A percentile compares a stretch with the other conserved stretches of the same genome.
phyloP scores from a whole-genome alignment of 2,113 vertebrate genomes.

The Syngnathus typhle region DNA sequence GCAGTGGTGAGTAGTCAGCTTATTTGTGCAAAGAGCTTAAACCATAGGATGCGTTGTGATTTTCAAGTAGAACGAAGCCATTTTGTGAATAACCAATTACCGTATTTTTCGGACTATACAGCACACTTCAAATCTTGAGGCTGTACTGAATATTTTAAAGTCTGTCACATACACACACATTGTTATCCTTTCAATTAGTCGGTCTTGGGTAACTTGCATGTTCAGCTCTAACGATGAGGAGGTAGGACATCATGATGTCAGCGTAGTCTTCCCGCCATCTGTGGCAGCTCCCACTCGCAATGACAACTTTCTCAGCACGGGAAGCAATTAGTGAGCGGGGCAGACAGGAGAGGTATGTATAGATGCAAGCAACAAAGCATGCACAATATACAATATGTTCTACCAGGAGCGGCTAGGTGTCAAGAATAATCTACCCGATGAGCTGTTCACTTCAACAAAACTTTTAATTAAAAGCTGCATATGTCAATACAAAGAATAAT shows the following conservation, averaged over 20 bases:
- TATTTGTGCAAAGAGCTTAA: background rate
- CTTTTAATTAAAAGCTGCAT: slow-evolving; percentile 23
- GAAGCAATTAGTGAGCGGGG: slow-evolving; percentile 65
- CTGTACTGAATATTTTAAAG: slow-evolving; percentile 25
- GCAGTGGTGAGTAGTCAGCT: slow-evolving; percentile 79
- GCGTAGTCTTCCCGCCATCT: slow-evolving; percentile 64
- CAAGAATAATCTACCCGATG: slow-evolving; percentile 1
- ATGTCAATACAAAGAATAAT: background rate
- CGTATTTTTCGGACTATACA: too few species aligned
- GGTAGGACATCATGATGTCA: slow-evolving; percentile 55
- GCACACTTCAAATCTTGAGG: background rate
- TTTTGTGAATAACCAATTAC: background rate
- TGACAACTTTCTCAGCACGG: slow-evolving; percentile 63
- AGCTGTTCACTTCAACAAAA: background rate
- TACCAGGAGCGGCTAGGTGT: slow-evolving; percentile 11
- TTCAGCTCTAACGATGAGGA: slow-evolving; percentile 56
- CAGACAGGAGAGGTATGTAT: slow-evolving; percentile 9
- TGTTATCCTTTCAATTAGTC: slow-evolving; percentile 32
- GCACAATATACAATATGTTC: background rate
- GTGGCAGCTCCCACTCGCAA: slow-evolving; percentile 63
- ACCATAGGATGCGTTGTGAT: background rate
- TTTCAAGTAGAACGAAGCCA: slow-evolving; percentile 7
- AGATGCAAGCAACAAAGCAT: background rate
- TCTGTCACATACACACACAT: slow-evolving; percentile 23
- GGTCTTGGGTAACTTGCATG: slow-evolving; percentile 44